Base-by-base conservation (phyloP, 2,888 invertebrate genomes). In the Herminia tarsipennalis region DNA sequence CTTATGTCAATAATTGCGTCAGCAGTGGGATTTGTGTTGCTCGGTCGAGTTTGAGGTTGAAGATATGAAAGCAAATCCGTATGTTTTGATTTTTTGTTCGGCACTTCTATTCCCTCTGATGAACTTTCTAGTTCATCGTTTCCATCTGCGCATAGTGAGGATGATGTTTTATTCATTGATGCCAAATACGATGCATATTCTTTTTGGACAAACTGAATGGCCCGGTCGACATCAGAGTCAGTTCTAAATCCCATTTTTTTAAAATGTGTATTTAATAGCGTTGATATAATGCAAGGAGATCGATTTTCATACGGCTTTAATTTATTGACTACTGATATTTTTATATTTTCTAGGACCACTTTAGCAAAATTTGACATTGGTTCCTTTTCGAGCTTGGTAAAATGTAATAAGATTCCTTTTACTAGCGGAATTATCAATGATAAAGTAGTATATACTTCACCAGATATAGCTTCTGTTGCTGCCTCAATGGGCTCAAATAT, bases 161-260 rank as follows among this genome's bases (percentile, higher is more conserved):
- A n/a, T 17, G 20, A 20, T n/a, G 17, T 28, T 28, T 5, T 14
- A 14, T 28, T 28, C 13, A 14, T 2, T 14, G 14, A 14, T 10
- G 5, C 1, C 5, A 25, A 25, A 10, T 30, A 9, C 1, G 16
- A 9, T n/a, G 39, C 9, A 22, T 39, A 39, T 21, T 39, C 39
- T 14, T 29, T 27, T 22, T 39, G 39, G 1, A 39, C 39, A 21
- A 5, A 30, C 3, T 24, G 9, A 9, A 39, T 34, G 1, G 39
- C 46, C 8, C 17, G 25, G 6, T 34, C 46, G 2, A 29, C 17
- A 2, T 46, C 46, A n/a, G 33, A 2, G 9, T 33, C 29, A 18
- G 46, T 46, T 29, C 24, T 46, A 28, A 46, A 46, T n/a, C 46
- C 46, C 2, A 21, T 1, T 33, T 38, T 37, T 34, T 48, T 42